Evolutionary conservation across 2,113 vertebrate genomes (phyloP), one percentile per base, ranked within the genome.

Genomic region (Coturnix japonica): DNA sequence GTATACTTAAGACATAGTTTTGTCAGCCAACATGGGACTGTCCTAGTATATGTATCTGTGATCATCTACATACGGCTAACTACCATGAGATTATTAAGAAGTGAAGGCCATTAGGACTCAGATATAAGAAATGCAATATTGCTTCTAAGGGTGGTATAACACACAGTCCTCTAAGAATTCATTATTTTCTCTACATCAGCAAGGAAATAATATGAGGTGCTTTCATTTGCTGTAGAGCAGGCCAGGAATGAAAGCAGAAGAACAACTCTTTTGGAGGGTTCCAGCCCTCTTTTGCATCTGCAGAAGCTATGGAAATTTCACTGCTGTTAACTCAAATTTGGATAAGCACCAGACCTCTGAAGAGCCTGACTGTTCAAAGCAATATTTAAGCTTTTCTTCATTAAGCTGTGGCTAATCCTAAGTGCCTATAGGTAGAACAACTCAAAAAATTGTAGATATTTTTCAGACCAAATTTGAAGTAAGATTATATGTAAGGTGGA

Each of bases 261-360:
- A 65, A 90, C 63, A 94, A 59, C 26, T 49, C 91, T 90, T 83
- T 71, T 80, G 87, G 80, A 86, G 43, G 65, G 65, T 89, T 93
- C 69, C 23, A 85, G 85, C 73, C 59, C 43, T 86, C 28, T 85
- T 94, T 93, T 88, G 30, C 39, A 71, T 30, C 46, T 23, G 64
- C 85, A 88, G 69, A 90, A 88, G 37, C 60, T 53, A 53, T 57
- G 65, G 61, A 91, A 82, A 91, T 75, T 69, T 92, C 56, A 31
- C 72, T 85, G 69, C 56, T 84, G n/a, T 80, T 95, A 67, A 74
- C 3, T 77, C 43, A 83, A 28, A 78, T 85, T 81, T 95, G 82
- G 72, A 95, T 90, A 88, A 88, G 61, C 11, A 88, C 39, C 56
- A 94, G 88, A 92, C 46, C 35, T 77, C 64, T 76, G 20, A 19